Percentiles rank a stretch among this genome's conserved stretches.
phyloP scores from a whole-genome alignment of 2,888 invertebrate genomes.

The Diaprepes abbreviatus region DNA sequence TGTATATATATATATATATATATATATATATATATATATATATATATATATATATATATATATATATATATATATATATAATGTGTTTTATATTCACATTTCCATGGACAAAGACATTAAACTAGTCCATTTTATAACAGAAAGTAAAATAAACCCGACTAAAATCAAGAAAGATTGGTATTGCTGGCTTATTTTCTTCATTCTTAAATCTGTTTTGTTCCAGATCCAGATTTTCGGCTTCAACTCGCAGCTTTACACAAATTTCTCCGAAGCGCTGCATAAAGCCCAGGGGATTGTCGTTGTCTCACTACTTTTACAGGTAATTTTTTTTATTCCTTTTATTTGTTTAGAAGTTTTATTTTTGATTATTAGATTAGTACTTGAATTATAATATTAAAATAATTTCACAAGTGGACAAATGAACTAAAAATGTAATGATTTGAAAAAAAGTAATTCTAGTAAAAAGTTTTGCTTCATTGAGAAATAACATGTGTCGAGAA shows the following conservation, averaged over 20 bases:
- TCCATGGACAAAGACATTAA: background rate
- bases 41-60: no score
- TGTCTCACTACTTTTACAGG: conserved; percentile 94
- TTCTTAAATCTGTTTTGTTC: conserved; percentile 64
- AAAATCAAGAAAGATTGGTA: conserved; percentile 10
- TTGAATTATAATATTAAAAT: no score
- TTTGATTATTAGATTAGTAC: background rate
- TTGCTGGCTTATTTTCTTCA: conserved; percentile 20
- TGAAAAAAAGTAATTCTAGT: no score
- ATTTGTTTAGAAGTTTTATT: conserved; percentile 5
- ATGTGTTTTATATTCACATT: no score
- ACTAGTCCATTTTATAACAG: background rate
- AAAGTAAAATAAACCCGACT: conserved; percentile 11
- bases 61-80: no score
- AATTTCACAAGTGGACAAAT: no score
- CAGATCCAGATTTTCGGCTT: conserved; percentile 99
- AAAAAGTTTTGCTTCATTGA: no score
- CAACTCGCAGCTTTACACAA: conserved; percentile 96
- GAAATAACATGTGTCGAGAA: no score
- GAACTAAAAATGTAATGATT: no score
- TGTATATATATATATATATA: no score
- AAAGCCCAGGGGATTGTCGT: conserved; percentile 96
- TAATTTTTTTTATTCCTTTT: conserved; percentile 67
- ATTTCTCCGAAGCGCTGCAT: conserved; percentile 94
- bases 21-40: no score